Percentiles rank a stretch among this genome's conserved stretches.
phyloP scores from a whole-genome alignment of 53 echinoderm and acorn worm species.

The Apostichopus leukothele region DNA sequence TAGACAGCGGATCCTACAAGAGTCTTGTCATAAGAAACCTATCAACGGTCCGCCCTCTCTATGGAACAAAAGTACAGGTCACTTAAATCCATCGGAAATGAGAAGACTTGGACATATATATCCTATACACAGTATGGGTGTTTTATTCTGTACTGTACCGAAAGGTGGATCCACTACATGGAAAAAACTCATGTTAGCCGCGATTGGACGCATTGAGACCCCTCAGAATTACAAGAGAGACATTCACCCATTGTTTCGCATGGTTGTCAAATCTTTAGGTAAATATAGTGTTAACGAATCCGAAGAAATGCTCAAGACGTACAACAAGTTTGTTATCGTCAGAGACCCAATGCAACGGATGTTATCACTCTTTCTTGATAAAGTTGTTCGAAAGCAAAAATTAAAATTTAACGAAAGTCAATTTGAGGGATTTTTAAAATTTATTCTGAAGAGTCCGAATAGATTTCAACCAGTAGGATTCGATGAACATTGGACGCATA shows the following conservation, averaged over 20 bases:
- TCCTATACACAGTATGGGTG: neutral
- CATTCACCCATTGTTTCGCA: neutral
- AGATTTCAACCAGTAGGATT: neutral
- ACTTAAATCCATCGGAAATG: neutral
- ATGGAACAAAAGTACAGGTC: neutral
- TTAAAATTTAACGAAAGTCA: neutral
- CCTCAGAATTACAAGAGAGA: neutral
- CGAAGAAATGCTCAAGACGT: neutral
- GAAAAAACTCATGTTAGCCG: neutral
- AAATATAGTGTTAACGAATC: neutral
- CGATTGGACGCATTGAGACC: neutral
- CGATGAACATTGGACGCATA: neutral
- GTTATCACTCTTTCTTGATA: constrained; percentile 4
- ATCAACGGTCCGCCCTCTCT: neutral
- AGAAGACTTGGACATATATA: neutral
- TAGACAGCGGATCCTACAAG: too few species aligned
- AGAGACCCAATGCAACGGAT: neutral
- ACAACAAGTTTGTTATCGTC: constrained; percentile 7
- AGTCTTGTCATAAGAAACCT: too few species aligned
- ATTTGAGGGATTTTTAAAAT: neutral
- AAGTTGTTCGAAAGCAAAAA: neutral
- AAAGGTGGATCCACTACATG: neutral
- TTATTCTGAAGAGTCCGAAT: neutral
- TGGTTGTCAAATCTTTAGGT: neutral
- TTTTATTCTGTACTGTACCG: neutral